Base-by-base conservation (phyloP, 2,113 vertebrate species). In the Galeopterus variegatus region DNA sequence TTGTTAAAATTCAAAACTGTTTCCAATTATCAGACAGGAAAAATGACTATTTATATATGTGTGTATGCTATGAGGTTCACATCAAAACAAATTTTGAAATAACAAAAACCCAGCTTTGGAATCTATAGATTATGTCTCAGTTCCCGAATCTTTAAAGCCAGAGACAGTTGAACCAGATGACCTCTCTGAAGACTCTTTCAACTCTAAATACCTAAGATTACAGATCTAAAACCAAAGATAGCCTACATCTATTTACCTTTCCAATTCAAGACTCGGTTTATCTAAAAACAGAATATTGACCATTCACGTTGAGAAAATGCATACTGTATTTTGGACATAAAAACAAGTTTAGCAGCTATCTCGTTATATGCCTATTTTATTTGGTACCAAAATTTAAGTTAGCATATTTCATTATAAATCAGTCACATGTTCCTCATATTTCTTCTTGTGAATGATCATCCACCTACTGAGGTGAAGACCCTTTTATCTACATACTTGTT, bases 231-330 rank as follows among this genome's bases (percentile, higher is more conserved):
- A 79, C 26, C 21, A 90, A 86, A 86, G n/a, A 81, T 48, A 94
- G 60, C 11, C 8, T 72, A 93, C 41, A 83, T 14, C 65, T 86
- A 23, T 28, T 62, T 31, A 90, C 54, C 13, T 23, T 45, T 24
- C 31, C 19, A 93, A 81, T 70, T 93, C 45, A 52, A 88, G 94
- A 85, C 24, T 58, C n/a, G 48, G 33, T 76, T 79, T 58, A 76
- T 64, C n/a, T 88, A 69, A 83, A 90, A 54, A 45, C 0, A 65
- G 33, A 69, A 82, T 48, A n/a, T 14, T 65, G 50, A 92, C 36
- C 12, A 65, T 28, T 92, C 45, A 60, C 3, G 18, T 2, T 62
- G 69, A 87, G 70, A 88, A 96, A 67, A 82, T 21, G 13, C 21
- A 50, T 56, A 45, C 12, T 18, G 28, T 12, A 50, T 26, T 65